Evolutionary conservation across 2,797 vertebrate species (phyloP), one percentile per base, ranked within the genome.

Genomic region (Moxostoma hubbsi): DNA sequence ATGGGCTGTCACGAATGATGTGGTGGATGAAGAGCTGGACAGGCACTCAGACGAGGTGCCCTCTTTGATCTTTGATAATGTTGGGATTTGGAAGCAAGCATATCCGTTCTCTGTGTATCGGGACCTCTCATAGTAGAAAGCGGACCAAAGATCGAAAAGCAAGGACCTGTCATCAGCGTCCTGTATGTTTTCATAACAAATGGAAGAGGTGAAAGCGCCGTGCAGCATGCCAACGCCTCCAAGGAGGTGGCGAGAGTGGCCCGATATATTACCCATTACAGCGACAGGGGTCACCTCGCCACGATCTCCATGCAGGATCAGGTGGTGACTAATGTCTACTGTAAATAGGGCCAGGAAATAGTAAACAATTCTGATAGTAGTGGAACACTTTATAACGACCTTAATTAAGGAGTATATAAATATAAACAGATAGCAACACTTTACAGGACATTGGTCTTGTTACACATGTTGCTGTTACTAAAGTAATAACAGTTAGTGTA

Each of bases 41-140:
- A 87, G 92, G 67, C 87, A 92, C 7, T 97, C 95, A 57, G 94
- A 93, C 55, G 96, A 96, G 89, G 94, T 94, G 77, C 96, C 96
- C 57, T 92, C 94, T 43, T 59, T 97, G 83, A 91, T 97, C 83
- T 95, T 94, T 85, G 94, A 96, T 82, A 81, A 94, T 0, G 91
- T 92, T 43, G 94, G 94, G 80, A 89, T 97, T 80, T 97, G 97
- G 97, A 96, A 96, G 86, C 94, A 92, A 83, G 92, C 93, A 58
- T 95, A 95, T 82, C 95, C 94, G 65, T 90, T 92, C 77, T 90
- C 87, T 9, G 93, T 92, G 15, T 92, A 94, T 87, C 89, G 92
- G 54, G 93, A 94, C 68, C 85, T 88, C 45, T 85, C 63, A 9
- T 92, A 92, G 58, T 91, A 89, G 82, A 84, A 87, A 69, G 83